These are phyloP conservation scores for Phrixothrix hirtus DNA, from an alignment of 2,888 invertebrate species.

Conservation along the genomic window DNA sequence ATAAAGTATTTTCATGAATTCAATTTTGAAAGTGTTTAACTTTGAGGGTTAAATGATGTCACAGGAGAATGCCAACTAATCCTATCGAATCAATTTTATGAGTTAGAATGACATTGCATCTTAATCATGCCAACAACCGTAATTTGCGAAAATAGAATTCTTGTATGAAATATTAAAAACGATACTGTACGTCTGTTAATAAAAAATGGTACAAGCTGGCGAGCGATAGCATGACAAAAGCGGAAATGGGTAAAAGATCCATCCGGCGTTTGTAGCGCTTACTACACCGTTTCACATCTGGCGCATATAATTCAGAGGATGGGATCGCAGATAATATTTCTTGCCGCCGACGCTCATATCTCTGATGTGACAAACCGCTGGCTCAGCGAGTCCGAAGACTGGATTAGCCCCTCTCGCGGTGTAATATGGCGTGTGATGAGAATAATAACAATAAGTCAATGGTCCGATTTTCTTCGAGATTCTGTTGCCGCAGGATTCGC, in stretches of 20 bases:
- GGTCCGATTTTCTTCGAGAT: slow-evolving; percentile 43
- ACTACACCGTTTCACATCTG: slow-evolving; percentile 45
- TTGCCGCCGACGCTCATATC: slow-evolving; percentile 51
- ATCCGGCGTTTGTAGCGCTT: slow-evolving; percentile 27
- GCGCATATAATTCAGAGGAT: slow-evolving; percentile 53
- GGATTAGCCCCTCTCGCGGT: slow-evolving; percentile 52
- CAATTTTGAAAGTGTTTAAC: background rate
- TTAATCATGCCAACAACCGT: no score
- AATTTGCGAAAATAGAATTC: no score
- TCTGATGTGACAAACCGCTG: slow-evolving; percentile 55
- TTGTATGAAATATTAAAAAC: slow-evolving; percentile 16
- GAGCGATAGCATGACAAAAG: slow-evolving; percentile 36
- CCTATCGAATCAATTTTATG: no score
- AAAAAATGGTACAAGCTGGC: slow-evolving; percentile 36
- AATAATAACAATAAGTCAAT: slow-evolving; percentile 57
- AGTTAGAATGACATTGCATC: no score
- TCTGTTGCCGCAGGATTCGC: slow-evolving; percentile 44
- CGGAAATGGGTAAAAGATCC: slow-evolving; percentile 33
- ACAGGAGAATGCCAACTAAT: background rate
- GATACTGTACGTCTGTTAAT: slow-evolving; percentile 17
- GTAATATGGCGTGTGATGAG: slow-evolving; percentile 56
- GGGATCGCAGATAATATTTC: slow-evolving; percentile 52
- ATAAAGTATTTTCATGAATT: no score
- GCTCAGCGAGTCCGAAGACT: slow-evolving; percentile 51
- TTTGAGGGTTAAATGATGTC: background rate